Conservation (phyloP, 2,113 vertebrate genomes). For the Urocynchramus pylzowi region DNA sequence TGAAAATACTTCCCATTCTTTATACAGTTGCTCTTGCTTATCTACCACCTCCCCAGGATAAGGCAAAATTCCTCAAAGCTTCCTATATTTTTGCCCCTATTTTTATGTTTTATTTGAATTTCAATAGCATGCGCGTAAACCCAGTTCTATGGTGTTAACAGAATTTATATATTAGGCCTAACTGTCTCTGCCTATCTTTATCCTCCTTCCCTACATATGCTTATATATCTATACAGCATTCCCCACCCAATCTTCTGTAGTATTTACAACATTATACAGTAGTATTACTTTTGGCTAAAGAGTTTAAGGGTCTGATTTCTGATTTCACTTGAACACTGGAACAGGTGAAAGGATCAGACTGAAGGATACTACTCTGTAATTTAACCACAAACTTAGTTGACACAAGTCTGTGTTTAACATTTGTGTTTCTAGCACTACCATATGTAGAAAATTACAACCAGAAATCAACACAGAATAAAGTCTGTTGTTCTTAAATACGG, state of each 20-base stretch:
- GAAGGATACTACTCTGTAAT: neutral
- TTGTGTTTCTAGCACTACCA: neutral
- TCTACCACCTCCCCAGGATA: neutral
- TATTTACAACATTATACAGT: neutral
- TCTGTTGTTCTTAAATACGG: neutral
- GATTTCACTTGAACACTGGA: neutral
- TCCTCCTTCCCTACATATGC: accelerated
- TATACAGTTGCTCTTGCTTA: neutral
- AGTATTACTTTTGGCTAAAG: neutral
- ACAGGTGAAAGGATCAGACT: neutral
- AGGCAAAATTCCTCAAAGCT: neutral
- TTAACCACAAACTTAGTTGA: neutral
- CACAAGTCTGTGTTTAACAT: neutral
- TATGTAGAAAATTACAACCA: neutral
- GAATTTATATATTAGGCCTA: neutral
- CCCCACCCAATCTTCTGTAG: neutral
- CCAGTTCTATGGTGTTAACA: neutral
- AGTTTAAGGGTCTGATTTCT: neutral
- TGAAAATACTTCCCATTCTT: neutral
- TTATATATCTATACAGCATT: neutral
- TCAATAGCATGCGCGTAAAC: neutral
- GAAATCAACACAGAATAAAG: neutral
- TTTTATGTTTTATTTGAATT: neutral
- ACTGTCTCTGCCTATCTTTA: neutral
- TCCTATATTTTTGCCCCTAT: neutral